Conservation (phyloP, 2,797 vertebrate genomes). For the Peromyscus attwateri region DNA sequence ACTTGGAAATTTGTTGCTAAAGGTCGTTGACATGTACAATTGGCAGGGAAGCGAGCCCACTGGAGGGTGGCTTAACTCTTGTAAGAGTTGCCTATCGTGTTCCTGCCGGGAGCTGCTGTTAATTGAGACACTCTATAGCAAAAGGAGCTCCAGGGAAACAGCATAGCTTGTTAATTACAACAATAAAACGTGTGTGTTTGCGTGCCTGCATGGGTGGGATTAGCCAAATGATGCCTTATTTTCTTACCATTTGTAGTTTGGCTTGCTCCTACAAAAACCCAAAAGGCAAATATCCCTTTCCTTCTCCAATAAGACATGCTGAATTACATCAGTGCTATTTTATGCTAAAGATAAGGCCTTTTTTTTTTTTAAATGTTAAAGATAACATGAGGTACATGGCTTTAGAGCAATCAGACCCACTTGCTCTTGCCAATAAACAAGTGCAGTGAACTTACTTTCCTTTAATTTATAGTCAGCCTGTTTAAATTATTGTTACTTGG, state of each 20-base stretch:
- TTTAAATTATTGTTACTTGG: slow-evolving; percentile 74
- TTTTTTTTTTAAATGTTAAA: background rate
- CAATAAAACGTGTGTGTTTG: background rate
- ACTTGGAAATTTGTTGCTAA: background rate
- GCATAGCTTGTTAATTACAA: background rate
- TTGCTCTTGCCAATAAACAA: slow-evolving; percentile 54
- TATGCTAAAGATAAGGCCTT: background rate
- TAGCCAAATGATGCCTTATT: background rate
- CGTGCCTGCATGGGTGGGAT: background rate
- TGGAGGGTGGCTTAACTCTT: background rate
- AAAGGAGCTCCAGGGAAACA: background rate
- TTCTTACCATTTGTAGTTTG: slow-evolving; percentile 6
- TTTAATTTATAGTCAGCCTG: slow-evolving; percentile 76
- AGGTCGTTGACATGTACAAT: background rate
- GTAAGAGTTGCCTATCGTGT: background rate
- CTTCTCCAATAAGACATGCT: background rate
- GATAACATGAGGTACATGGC: background rate
- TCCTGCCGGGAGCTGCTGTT: background rate
- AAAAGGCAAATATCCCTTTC: background rate
- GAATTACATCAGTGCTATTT: slow-evolving; percentile 7
- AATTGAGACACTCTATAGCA: background rate
- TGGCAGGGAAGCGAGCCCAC: background rate
- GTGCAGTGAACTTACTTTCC: slow-evolving; percentile 64
- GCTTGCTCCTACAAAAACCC: slow-evolving; percentile 4
- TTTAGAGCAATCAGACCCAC: background rate